Evolutionary conservation across 2,888 invertebrate genomes (phyloP).

Genomic region (Sphaeridia pumilis): DNA sequence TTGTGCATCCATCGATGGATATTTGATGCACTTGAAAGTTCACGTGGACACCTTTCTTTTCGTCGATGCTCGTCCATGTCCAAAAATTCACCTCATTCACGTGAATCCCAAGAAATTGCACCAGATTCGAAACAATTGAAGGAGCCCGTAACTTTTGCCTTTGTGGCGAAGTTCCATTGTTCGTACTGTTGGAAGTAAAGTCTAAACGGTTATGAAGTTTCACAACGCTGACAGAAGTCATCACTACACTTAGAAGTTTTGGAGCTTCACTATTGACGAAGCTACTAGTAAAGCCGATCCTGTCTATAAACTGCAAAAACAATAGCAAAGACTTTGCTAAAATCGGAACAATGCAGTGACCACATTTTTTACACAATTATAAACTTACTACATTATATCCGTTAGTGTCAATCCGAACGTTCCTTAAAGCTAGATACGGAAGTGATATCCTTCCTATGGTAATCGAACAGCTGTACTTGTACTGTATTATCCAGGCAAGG

Average conservation of each 20-base stretch:
- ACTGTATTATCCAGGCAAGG: conserved; percentile 66
- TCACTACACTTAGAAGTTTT: conserved; percentile 68
- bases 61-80: conserved; percentile 32
- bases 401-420: conserved; percentile 68
- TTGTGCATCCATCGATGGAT: conserved; percentile 33
- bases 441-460: conserved; percentile 71
- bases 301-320: conserved; percentile 61
- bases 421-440: conserved; percentile 63
- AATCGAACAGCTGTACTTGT: conserved; percentile 64
- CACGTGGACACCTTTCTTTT: conserved; percentile 31
- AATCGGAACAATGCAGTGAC: too few species aligned
- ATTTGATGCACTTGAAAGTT: conserved; percentile 29
- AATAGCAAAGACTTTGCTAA: background rate
- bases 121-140: conserved; percentile 32
- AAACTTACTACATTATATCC: conserved; percentile 60
- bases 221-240: conserved; percentile 65
- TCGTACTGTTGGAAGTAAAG: conserved; percentile 47
- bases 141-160: conserved; percentile 30
- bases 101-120: conserved; percentile 36
- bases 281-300: conserved; percentile 72
- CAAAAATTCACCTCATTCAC: conserved; percentile 31
- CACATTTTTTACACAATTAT: background rate
- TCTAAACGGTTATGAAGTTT: conserved; percentile 48
- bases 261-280: conserved; percentile 78
- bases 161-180: background rate